Conservation (phyloP, 2,113 vertebrate genomes). For the Cyphomyrus plagiostoma region DNA sequence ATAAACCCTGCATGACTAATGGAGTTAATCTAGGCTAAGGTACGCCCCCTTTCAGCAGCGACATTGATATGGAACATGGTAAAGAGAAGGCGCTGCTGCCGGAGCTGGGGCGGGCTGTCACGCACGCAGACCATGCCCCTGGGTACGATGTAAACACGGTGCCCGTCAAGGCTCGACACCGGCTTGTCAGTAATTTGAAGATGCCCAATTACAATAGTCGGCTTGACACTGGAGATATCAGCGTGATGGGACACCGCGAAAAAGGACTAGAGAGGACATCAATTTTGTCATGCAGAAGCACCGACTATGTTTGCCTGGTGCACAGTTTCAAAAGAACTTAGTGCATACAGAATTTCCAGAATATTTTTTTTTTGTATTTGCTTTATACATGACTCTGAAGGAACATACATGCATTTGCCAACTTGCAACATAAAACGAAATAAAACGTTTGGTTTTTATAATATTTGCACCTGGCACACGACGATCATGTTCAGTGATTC, state of each 20-base stretch:
- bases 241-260: not conserved
- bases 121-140: not conserved
- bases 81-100: not conserved
- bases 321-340: not conserved
- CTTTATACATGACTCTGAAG: not conserved
- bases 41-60: not conserved
- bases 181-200: not conserved
- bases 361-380: not conserved
- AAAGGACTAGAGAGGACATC: not conserved
- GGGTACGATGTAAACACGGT: not conserved
- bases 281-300: not conserved
- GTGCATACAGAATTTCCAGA: not conserved
- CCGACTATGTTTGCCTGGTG: not conserved
- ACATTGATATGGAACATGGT: not conserved
- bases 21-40: not conserved
- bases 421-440: not conserved
- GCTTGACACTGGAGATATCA: not conserved
- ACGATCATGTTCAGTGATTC: constrained; percentile 14
- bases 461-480: not conserved
- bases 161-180: not conserved
- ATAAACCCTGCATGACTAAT: not conserved
- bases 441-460: not conserved
- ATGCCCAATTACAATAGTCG: not conserved
- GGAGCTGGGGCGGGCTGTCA: not conserved
- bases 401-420: not conserved